A percentile compares a stretch with the other conserved stretches of the same genome.
Conservation (phyloP, 2,888 invertebrate genomes). For the Erebia ligea region DNA sequence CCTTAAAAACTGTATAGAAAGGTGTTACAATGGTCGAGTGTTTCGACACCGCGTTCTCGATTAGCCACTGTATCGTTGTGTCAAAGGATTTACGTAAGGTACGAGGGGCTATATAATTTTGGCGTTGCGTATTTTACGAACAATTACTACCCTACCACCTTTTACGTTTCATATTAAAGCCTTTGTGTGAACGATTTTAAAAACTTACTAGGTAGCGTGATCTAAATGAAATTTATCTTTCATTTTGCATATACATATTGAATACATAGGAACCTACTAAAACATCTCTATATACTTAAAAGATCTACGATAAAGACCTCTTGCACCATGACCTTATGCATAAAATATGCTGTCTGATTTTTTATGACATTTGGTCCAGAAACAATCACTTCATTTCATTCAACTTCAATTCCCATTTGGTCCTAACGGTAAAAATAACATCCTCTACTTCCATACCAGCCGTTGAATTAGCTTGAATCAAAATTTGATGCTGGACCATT, state of each 20-base stretch:
- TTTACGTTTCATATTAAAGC: background rate
- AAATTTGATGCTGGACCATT: too few species aligned
- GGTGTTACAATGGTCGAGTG: slow-evolving; percentile 42
- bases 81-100: slow-evolving; percentile 75
- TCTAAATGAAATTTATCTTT: background rate
- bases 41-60: slow-evolving; percentile 63
- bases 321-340: too few species aligned
- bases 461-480: too few species aligned
- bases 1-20: slow-evolving; percentile 25
- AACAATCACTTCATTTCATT: too few species aligned
- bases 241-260: background rate
- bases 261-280: too few species aligned
- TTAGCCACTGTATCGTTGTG: slow-evolving; percentile 63
- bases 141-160: slow-evolving; percentile 38
- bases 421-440: too few species aligned
- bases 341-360: too few species aligned
- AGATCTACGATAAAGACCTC: too few species aligned
- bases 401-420: too few species aligned
- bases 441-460: too few species aligned
- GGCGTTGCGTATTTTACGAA: slow-evolving; percentile 51
- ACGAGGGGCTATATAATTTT: slow-evolving; percentile 65
- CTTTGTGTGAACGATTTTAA: slow-evolving; percentile 19
- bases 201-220: background rate
- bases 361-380: too few species aligned
- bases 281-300: too few species aligned